Base-by-base conservation (phyloP, 2,888 invertebrate genomes). In the Lacanobia wlatinum region DNA sequence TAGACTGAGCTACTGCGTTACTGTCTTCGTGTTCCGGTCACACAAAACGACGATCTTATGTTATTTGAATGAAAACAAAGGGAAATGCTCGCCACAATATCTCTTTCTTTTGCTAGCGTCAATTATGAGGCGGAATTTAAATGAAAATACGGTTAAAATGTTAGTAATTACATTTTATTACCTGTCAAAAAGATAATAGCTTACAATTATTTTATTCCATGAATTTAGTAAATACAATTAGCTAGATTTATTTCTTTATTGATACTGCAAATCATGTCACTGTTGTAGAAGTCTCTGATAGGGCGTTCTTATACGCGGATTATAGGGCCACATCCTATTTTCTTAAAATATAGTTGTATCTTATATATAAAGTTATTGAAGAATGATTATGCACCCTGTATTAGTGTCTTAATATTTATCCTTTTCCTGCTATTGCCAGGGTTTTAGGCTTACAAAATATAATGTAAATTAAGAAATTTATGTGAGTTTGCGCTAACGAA, bases 201-300 rank as follows among this genome's bases (percentile, higher is more conserved):
- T 96, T 95, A 95, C 90, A 94, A 93, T 94, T 90, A 94, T 91
- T 91, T 88, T 89, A 92, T 90, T 92, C 87, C 90, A 91, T 95
- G 95, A 95, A 95, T 96, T 96, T 95, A 95, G 96, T 96, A 95
- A 96, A 96, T 96, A 96, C 92, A 96, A 96, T 95, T 96, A 93
- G 91, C 95, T 96, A 95, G 92, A 94, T 95, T 95, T 93, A 92
- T 90, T 88, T 84, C 70, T 86, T 86, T 76, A 76, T 78, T 87
- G 86, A 87, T 88, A 83, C 85, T 87, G 87, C 70, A 87, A 88
- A 88, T 87, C 87, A 89, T 90, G 92, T 93, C 94, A 92, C 92
- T 92, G 92, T 90, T 89, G 92, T 90, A 90, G 91, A 43, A 91
- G 91, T 93, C 93, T 87, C n/a, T n/a, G n/a, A n/a, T n/a, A 88